phyloP scores from a whole-genome alignment of 2,797 vertebrate genomes.

The Florisuga fusca region DNA sequence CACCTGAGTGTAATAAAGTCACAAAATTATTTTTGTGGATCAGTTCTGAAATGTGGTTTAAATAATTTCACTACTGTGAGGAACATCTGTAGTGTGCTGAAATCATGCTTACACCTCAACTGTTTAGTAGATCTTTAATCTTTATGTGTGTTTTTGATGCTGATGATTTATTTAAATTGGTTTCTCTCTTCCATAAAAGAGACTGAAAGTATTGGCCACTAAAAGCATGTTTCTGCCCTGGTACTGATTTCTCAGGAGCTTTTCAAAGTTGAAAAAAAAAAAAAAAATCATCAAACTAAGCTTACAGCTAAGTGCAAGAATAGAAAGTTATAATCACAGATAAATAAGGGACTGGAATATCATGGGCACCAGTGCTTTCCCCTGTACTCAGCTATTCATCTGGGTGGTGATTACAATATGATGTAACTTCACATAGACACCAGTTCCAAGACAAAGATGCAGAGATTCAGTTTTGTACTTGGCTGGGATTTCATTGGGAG shows the following conservation, averaged over 20 bases:
- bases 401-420: slow-evolving; percentile 5
- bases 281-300: background rate
- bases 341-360: slow-evolving; percentile 8
- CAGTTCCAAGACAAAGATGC: slow-evolving; percentile 28
- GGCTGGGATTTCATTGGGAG: slow-evolving; percentile 6
- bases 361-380: background rate
- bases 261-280: background rate
- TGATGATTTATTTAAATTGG: background rate
- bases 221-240: background rate
- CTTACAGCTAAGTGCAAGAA: background rate
- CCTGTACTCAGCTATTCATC: slow-evolving; percentile 33
- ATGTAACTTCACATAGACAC: slow-evolving; percentile 1
- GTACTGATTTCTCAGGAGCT: slow-evolving; percentile 13
- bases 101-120: background rate
- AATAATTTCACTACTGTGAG: background rate
- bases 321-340: background rate
- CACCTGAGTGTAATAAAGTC: background rate
- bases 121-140: background rate
- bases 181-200: background rate
- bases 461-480: slow-evolving; percentile 19
- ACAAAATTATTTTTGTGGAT: background rate
- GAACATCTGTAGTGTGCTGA: background rate
- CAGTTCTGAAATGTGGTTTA: background rate
- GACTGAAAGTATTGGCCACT: background rate
- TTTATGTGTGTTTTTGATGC: background rate